Conservation (phyloP, 2,888 invertebrate genomes). For the Trachelus stipa region DNA sequence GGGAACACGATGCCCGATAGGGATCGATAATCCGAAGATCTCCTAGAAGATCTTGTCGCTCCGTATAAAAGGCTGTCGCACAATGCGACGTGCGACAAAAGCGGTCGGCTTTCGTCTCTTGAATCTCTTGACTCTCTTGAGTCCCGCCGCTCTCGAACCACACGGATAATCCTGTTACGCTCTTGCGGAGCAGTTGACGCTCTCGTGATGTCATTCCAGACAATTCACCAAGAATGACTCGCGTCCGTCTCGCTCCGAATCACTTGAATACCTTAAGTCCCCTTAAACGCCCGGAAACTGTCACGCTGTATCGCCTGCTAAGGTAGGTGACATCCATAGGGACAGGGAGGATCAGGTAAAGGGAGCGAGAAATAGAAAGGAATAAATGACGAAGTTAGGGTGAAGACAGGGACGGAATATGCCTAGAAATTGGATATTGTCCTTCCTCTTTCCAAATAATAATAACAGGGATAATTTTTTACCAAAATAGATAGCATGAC, state of each 20-base stretch:
- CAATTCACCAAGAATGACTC: constrained; percentile 30
- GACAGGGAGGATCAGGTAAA: no score
- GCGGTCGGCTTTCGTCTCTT: constrained; percentile 10
- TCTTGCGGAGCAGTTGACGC: constrained; percentile 43
- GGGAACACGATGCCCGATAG: constrained; percentile 8
- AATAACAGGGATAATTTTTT: no score
- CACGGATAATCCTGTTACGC: constrained; percentile 54
- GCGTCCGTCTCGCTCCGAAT: constrained; percentile 9
- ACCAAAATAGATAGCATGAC: no score
- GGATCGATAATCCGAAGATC: constrained; percentile 23
- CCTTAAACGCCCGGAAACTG: constrained; percentile 46
- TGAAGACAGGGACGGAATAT: no score
- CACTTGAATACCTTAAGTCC: constrained; percentile 3
- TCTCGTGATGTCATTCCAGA: constrained; percentile 24
- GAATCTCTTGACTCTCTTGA: constrained; percentile 33
- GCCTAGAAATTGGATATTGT: no score
- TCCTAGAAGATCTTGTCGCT: constrained; percentile 13
- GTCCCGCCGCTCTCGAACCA: constrained; percentile 15
- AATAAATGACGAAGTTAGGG: no score
- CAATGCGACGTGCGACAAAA: constrained; percentile 20
- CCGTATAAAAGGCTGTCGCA: constrained; percentile 15
- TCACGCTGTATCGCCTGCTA: constrained; percentile 47
- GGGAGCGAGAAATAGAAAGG: no score
- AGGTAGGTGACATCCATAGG: constrained; percentile 24
- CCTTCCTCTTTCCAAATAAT: no score